Evolutionary conservation across 2,113 vertebrate genomes (phyloP), one percentile per base, ranked within the genome.

Genomic region (Saccopteryx bilineata): DNA sequence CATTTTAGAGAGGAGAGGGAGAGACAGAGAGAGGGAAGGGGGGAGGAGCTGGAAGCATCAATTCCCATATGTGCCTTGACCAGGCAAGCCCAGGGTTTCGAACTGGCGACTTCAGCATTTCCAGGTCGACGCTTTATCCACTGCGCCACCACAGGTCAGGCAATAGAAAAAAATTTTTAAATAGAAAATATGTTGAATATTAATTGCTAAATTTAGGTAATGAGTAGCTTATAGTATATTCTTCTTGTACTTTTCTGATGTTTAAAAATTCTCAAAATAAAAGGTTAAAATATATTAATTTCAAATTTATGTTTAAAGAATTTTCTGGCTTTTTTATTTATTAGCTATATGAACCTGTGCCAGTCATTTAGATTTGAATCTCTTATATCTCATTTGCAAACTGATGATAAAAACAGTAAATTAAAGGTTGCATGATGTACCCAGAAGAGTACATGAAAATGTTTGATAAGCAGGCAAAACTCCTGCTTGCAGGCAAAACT

Each of bases 241-340:
- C 33, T 85, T 60, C 15, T 84, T 86, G 31, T 50, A 46, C 24
- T 68, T 80, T 83, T 63, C 48, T 78, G 21, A n/a, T 54, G 21
- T 72, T 74, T 83, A 5, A 33, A 87, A 23, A 13, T 87, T 89
- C 93, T 78, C 56, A 46, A 60, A 65, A 83, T 33, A 87, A 74
- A 85, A 93, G 23, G 6, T 90, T 87, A 87, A 85, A 87, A 76
- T 63, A 74, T 63, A 24, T 79, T 63, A 65, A 93, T 82, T 52
- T 87, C n/a, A 71, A 12, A 81, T 71, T 58, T 33, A 21, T 71
- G 28, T 83, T 82, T 90, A 69, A 81, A 68, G 18, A 52, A 8
- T 79, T 69, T 87, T 31, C 24, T 93, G 58, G 24, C 46, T 66
- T 84, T 91, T 84, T 93, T 33, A 66, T 76, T 28, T 83, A 13